A percentile compares a stretch with the other conserved stretches of the same genome.
These are phyloP conservation scores for Electrona antarctica DNA, from an alignment of 2,113 vertebrate species.

Conservation along the genomic window DNA sequence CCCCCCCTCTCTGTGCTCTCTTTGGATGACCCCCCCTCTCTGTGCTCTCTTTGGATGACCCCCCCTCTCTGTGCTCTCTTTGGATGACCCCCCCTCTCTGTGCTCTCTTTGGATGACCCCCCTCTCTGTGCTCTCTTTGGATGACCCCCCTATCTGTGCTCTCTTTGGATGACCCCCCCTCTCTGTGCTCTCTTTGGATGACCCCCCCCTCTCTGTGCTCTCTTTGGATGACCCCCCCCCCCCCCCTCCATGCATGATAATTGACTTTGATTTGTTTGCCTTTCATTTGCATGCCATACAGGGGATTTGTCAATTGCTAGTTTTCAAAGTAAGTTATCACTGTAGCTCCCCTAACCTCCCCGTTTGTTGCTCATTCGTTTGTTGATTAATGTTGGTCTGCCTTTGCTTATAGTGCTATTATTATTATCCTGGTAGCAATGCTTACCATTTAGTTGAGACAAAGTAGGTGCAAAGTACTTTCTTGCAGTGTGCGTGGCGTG, in stretches of 20 bases:
- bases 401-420: too few relatives aligned
- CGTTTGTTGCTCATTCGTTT: neutral
- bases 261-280: conserved; percentile 33
- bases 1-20: neutral
- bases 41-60: too few relatives aligned
- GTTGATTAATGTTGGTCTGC: neutral
- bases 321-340: conserved; percentile 87
- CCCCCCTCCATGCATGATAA: conserved; percentile 33
- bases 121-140: conserved; percentile 14
- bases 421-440: too few relatives aligned
- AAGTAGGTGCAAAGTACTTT: neutral
- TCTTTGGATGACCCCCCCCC: conserved; percentile 38
- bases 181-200: conserved; percentile 25
- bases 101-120: too few relatives aligned
- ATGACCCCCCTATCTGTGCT: too few relatives aligned
- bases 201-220: conserved; percentile 9
- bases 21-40: conserved; percentile 44
- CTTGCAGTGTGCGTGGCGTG: too few relatives aligned
- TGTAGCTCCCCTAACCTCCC: neutral
- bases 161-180: too few relatives aligned
- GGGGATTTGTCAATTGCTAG: conserved; percentile 90
- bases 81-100: conserved; percentile 43
- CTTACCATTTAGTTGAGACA: neutral
- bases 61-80: conserved; percentile 7
- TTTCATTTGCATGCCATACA: conserved; percentile 78